Evolutionary conservation across 2,113 vertebrate genomes (phyloP).

Genomic region (Cavia aperea): DNA sequence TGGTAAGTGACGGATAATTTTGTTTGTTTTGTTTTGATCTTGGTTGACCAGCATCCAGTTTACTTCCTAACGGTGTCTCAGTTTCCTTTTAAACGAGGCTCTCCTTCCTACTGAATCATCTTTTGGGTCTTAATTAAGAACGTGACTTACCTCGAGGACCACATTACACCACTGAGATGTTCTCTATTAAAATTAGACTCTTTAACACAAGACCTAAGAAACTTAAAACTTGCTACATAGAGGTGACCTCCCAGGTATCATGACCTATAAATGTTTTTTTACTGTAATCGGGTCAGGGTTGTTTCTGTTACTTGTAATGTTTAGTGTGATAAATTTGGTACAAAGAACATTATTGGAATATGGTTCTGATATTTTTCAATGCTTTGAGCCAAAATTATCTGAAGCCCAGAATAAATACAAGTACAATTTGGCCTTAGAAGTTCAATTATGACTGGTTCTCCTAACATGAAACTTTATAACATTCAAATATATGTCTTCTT

Average conservation of each 20-base stretch:
- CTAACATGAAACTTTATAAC: neutral
- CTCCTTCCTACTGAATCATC: conserved; percentile 3
- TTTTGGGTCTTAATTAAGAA: neutral
- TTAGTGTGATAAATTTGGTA: neutral
- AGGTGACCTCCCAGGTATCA: neutral
- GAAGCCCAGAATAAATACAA: conserved; percentile 32
- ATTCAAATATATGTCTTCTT: neutral
- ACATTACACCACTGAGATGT: neutral
- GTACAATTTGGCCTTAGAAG: neutral
- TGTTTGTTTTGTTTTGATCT: conserved; percentile 8
- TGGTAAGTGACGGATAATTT: neutral
- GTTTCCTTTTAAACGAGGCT: conserved; percentile 31
- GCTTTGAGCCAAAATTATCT: neutral
- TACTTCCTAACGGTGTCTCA: neutral
- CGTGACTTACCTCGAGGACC: neutral
- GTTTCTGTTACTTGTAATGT: conserved; percentile 17
- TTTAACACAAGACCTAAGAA: conserved; percentile 20
- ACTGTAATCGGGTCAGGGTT: neutral
- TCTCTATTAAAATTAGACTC: conserved; percentile 16
- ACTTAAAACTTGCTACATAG: neutral
- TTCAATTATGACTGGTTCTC: neutral
- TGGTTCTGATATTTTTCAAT: neutral
- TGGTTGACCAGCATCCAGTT: neutral
- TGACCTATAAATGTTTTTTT: neutral
- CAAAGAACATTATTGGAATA: conserved; percentile 14